A percentile compares a stretch with the other conserved stretches of the same genome.
Conservation (phyloP, 2,113 vertebrate species). For the Callionymus lyra region DNA sequence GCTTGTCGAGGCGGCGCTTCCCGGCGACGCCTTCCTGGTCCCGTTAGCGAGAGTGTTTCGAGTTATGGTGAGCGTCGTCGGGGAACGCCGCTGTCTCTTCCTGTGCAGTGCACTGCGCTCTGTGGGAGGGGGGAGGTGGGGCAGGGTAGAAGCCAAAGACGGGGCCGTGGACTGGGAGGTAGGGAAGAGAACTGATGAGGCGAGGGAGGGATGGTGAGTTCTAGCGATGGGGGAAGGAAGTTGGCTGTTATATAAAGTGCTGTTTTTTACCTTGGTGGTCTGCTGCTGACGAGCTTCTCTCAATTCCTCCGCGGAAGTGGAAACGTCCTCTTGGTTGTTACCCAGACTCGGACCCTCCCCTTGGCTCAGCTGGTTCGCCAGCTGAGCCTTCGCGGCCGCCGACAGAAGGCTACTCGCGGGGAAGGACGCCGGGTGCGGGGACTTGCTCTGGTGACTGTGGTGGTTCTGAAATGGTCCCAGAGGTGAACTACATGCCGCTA, state of each 20-base stretch:
- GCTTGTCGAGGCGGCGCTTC: slow-evolving; percentile 33
- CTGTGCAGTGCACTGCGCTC: slow-evolving; percentile 49
- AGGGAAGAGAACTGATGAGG: slow-evolving; percentile 51
- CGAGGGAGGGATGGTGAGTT: slow-evolving; percentile 42
- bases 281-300: slow-evolving; percentile 56
- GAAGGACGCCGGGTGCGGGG: slow-evolving; percentile 70
- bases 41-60: slow-evolving; percentile 47
- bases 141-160: slow-evolving; percentile 46
- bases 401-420: slow-evolving; percentile 82
- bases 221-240: slow-evolving; percentile 42
- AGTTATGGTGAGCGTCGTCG: slow-evolving; percentile 48
- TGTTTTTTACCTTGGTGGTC: slow-evolving; percentile 68
- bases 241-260: slow-evolving; percentile 82
- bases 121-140: slow-evolving; percentile 41
- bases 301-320: slow-evolving; percentile 40
- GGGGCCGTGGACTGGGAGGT: slow-evolving; percentile 50
- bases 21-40: slow-evolving; percentile 24
- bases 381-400: slow-evolving; percentile 81
- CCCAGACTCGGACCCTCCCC: slow-evolving; percentile 57
- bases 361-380: slow-evolving; percentile 68
- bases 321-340: slow-evolving; percentile 20
- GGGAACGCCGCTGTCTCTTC: slow-evolving; percentile 53
- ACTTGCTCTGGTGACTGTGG: slow-evolving; percentile 66
- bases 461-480: slow-evolving; percentile 60
- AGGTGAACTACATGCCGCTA: slow-evolving; percentile 65